Percentiles rank a stretch among this genome's conserved stretches.
Evolutionary conservation across 2,888 invertebrate species (phyloP).

Genomic region (Xylota segnis): DNA sequence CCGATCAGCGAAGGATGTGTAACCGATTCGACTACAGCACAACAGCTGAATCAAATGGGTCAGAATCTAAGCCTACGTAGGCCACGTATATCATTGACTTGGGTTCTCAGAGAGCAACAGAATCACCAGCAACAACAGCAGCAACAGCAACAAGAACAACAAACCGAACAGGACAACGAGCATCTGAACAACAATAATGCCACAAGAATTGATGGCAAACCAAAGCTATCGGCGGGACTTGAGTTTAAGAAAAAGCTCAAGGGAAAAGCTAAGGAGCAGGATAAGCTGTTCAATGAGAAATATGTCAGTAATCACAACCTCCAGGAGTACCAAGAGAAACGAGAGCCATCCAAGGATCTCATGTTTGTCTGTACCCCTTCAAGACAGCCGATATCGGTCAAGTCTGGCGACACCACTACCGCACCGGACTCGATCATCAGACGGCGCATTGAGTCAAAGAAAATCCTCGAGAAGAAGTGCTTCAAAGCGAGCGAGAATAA

Average conservation of each 20-base stretch:
- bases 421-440: constrained; percentile 77
- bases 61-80: constrained; percentile 86
- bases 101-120: constrained; percentile 89
- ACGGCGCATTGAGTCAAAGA: constrained; percentile 69
- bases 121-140: constrained; percentile 81
- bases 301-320: constrained; percentile 84
- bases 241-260: constrained; percentile 79
- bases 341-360: constrained; percentile 82
- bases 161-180: constrained; percentile 57
- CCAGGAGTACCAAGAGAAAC: constrained; percentile 81
- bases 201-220: constrained; percentile 48
- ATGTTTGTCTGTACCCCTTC: constrained; percentile 84
- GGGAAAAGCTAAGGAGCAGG: constrained; percentile 82
- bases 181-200: constrained; percentile 65
- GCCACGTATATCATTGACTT: constrained; percentile 90
- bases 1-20: constrained; percentile 78
- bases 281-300: constrained; percentile 81
- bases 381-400: constrained; percentile 80
- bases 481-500: constrained; percentile 72
- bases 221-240: constrained; percentile 61
- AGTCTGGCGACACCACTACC: constrained; percentile 76
- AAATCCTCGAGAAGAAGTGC: constrained; percentile 61
- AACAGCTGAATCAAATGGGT: constrained; percentile 84
- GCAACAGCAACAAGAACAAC: constrained; percentile 58
- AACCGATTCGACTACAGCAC: constrained; percentile 76